Evolutionary conservation across 2,888 invertebrate species (phyloP).

Genomic region (Marasmarcha lunaedactyla): DNA sequence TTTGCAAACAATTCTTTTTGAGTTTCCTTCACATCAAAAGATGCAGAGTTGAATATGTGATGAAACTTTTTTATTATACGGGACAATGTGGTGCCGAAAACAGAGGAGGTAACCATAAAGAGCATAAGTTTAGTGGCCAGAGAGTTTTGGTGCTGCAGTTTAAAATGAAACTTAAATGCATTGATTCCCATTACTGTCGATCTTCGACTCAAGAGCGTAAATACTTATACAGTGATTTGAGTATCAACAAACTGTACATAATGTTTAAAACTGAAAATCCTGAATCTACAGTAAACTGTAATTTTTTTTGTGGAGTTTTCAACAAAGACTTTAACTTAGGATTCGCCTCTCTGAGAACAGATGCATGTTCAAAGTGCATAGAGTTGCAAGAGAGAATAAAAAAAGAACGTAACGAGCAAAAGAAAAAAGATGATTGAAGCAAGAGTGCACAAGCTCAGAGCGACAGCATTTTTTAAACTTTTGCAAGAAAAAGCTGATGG

Average conservation of each 20-base stretch:
- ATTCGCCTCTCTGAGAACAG: constrained; percentile 7
- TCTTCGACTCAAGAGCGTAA: constrained; percentile 16
- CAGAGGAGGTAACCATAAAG: constrained; percentile 4
- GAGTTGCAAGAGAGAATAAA: constrained; percentile 5
- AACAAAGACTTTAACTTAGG: constrained; percentile 13
- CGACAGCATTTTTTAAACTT: background rate
- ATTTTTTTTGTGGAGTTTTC: constrained; percentile 12
- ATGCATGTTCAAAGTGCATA: constrained; percentile 8
- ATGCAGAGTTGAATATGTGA: constrained; percentile 11
- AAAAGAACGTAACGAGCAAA: constrained; percentile 3
- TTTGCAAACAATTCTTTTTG: constrained; percentile 13
- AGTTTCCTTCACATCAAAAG: constrained; percentile 14
- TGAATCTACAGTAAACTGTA: constrained; percentile 13
- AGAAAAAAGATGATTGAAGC: constrained; percentile 2
- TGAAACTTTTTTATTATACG: constrained; percentile 9
- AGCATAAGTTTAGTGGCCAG: constrained; percentile 6
- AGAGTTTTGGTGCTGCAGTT: constrained; percentile 10
- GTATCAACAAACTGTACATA: constrained; percentile 16
- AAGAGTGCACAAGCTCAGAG: background rate
- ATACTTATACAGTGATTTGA: constrained; percentile 17
- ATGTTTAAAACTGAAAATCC: constrained; percentile 15
- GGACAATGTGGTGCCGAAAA: constrained; percentile 2
- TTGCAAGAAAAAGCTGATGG: constrained; percentile 1
- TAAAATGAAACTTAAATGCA: constrained; percentile 15
- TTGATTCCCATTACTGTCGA: constrained; percentile 17